Evolutionary conservation across 2,113 vertebrate genomes (phyloP).

Genomic region (Nematolebias whitei): DNA sequence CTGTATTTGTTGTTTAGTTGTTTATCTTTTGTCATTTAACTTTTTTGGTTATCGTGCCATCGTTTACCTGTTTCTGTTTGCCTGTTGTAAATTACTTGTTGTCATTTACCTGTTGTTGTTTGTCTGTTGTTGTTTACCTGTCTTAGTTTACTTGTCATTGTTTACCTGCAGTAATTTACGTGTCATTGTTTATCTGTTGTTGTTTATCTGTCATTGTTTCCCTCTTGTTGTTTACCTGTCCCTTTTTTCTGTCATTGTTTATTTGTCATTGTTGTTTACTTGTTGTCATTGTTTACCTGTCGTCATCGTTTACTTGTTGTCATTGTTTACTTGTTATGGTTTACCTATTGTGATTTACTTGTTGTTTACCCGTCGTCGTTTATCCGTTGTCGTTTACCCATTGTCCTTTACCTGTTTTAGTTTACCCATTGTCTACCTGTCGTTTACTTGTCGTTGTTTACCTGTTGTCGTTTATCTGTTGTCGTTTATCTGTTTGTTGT

Average conservation of each 20-base stretch:
- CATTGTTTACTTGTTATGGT: slow-evolving; percentile 41
- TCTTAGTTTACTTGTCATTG: background rate
- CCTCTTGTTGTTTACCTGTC: too few species aligned
- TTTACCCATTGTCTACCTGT: too few species aligned
- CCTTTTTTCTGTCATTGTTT: background rate
- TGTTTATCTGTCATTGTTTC: too few species aligned
- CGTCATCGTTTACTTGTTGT: too few species aligned
- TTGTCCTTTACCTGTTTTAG: too few species aligned
- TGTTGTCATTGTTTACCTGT: background rate
- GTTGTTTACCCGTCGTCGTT: slow-evolving; percentile 30
- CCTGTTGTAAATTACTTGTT: too few species aligned
- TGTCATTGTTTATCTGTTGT: background rate
- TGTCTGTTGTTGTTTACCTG: slow-evolving; percentile 33
- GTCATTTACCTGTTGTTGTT: too few species aligned
- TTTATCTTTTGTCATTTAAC: slow-evolving; percentile 5
- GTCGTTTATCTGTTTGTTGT: background rate
- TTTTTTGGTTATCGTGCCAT: too few species aligned
- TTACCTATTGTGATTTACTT: slow-evolving; percentile 1
- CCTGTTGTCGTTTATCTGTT: slow-evolving; percentile 29
- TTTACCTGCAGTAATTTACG: slow-evolving; percentile 32
- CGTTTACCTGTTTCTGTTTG: too few species aligned
- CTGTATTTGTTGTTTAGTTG: slow-evolving; percentile 20
- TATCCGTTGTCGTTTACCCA: slow-evolving; percentile 3
- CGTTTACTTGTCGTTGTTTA: too few species aligned
- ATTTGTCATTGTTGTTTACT: slow-evolving; percentile 39